Evolutionary conservation across 2,113 vertebrate species (phyloP), one percentile per base, ranked within the genome.

Genomic region (Aegithalos caudatus): DNA sequence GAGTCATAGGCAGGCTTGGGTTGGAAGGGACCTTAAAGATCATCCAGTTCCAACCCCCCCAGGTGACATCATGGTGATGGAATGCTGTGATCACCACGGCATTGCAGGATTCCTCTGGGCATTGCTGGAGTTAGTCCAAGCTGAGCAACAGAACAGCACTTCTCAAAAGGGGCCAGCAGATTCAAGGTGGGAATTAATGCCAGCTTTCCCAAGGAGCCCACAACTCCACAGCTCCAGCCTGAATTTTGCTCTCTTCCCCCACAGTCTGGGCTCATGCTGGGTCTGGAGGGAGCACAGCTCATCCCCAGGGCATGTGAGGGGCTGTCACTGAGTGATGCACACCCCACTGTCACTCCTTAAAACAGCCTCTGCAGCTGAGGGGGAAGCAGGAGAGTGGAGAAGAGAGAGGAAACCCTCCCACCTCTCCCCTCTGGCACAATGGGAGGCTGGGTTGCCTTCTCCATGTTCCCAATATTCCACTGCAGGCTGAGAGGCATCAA

Each of bases 241-340:
- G 40, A 18, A 15, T 72, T 65, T 45, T 67, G 44, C 31, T 53
- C 58, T 92, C 45, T 65, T 13, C 61, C 78, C 44, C 17, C 53
- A 4, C 45, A 3, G 13, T 4, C 11, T 7, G n/a, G 45, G 45
- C 8, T 33, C 28, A 3, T 0, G 2, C 13, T 0, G 8, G 0
- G 1, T 48, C 86, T 6, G 11, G 42, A 19, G 51, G 35, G 51
- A 60, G 23, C 53, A 13, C 40, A 14, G 58, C 65, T 40, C 60
- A 40, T 47, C n/a, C 53, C 51, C 42, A 9, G 17, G 0, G 5
- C 12, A 12, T 10, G 2, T 35, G 47, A 14, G 0, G 0, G 28
- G 37, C 11, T 45, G 6, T 20, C 48, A 2, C 40, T 37, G 44
- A 6, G 18, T 65, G 62, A 44, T 50, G 53, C 57, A 42, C 20